Percentiles rank a stretch among this genome's conserved stretches.
Evolutionary conservation across 2,797 vertebrate genomes (phyloP).

Genomic region (Peromyscus aztecus): DNA sequence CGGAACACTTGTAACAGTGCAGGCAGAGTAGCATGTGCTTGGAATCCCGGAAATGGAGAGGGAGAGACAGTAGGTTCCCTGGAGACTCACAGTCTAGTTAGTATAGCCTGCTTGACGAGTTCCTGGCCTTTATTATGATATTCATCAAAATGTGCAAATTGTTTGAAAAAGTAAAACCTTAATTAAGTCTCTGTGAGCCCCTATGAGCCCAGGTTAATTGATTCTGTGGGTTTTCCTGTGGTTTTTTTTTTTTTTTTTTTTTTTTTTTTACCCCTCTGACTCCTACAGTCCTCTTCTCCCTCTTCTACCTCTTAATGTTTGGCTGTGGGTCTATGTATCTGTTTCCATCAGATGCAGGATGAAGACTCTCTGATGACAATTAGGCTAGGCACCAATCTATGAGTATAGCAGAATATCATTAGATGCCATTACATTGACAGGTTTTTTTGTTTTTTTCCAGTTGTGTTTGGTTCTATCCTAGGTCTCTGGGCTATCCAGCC

Average conservation of each 20-base stretch:
- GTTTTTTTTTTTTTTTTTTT: too few species aligned
- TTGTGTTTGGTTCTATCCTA: too few species aligned
- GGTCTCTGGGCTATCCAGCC: too few species aligned
- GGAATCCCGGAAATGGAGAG: background rate
- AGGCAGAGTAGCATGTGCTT: too few species aligned
- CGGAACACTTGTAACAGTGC: background rate
- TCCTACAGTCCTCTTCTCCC: background rate
- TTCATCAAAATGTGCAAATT: background rate
- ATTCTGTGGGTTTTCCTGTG: background rate
- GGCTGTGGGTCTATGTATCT: background rate
- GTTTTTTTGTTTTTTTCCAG: too few species aligned
- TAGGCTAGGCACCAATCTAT: too few species aligned
- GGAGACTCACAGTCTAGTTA: background rate
- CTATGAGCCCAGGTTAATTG: background rate
- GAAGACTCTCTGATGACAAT: background rate
- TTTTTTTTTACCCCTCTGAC: background rate
- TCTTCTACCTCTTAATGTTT: background rate
- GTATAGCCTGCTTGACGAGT: too few species aligned
- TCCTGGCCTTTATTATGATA: background rate
- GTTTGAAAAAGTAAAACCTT: background rate
- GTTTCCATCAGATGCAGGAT: background rate
- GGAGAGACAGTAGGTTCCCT: too few species aligned
- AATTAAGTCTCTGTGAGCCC: background rate
- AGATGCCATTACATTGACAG: too few species aligned
- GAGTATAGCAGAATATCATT: too few species aligned